Evolutionary conservation across 2,888 invertebrate genomes (phyloP).

Genomic region (Synergus japonicus): DNA sequence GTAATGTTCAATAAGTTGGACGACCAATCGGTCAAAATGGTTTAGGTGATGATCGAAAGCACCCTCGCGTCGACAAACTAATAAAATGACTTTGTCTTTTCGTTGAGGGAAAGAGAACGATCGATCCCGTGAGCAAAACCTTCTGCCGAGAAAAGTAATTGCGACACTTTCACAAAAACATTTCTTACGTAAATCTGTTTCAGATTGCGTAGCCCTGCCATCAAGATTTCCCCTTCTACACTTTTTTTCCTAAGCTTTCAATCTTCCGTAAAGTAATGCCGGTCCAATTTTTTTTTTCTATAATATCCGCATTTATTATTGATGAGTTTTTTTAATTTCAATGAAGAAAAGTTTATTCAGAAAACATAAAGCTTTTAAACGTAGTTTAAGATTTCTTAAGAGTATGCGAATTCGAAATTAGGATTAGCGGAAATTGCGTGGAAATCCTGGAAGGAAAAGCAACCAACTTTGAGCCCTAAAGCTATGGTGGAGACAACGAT

Average conservation of each 20-base stretch:
- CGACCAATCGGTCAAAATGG: conserved; percentile 12
- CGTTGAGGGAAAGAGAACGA: not conserved
- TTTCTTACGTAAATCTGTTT: conserved; percentile 16
- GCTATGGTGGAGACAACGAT: conserved; percentile 49
- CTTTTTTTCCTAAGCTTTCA: not conserved
- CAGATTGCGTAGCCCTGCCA: not conserved
- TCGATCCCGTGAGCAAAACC: not conserved
- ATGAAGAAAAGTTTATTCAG: not conserved
- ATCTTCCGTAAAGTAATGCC: not conserved
- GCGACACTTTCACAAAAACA: conserved; percentile 6
- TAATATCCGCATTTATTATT: not conserved
- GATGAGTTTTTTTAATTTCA: not conserved
- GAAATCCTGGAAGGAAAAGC: not conserved
- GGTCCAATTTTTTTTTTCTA: not conserved
- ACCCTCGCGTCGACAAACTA: conserved; percentile 20
- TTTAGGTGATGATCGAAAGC: conserved; percentile 27
- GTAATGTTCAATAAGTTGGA: not conserved
- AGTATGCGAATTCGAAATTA: not conserved
- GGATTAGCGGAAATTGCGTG: not conserved
- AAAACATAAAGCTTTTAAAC: not conserved
- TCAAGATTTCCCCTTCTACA: not conserved
- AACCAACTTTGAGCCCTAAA: conserved; percentile 23
- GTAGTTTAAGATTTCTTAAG: not conserved
- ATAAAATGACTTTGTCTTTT: conserved; percentile 20
- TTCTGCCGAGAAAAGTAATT: conserved; percentile 15